phyloP scores from a whole-genome alignment of 1,140 invertebrate genomes.

The Drosophila nasuta region DNA sequence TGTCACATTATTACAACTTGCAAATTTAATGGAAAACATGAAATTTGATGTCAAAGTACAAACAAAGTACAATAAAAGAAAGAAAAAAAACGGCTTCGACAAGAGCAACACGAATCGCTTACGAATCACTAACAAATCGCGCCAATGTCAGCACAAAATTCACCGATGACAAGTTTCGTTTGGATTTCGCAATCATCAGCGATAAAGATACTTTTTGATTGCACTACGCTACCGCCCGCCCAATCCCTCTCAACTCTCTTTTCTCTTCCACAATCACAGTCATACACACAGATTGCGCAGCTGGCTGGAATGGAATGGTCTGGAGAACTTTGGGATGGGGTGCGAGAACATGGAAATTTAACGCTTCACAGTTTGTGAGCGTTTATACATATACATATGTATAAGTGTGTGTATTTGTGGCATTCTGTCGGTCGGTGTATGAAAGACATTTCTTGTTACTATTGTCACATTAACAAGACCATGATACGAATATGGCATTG shows the following conservation, averaged over 20 bases:
- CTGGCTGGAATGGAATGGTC: slow-evolving; percentile 5
- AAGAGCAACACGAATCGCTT: slow-evolving; percentile 37
- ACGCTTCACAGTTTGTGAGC: slow-evolving; percentile 46
- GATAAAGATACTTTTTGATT: slow-evolving; percentile 72
- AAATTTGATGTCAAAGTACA: slow-evolving; percentile 70
- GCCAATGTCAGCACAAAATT: slow-evolving; percentile 72
- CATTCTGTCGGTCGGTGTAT: slow-evolving; percentile 18
- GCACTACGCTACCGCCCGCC: slow-evolving; percentile 23
- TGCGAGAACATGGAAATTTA: slow-evolving; percentile 72
- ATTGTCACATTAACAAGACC: slow-evolving; percentile 48
- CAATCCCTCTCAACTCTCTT: not conserved
- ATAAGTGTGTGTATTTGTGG: slow-evolving; percentile 21
- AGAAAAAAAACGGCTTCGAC: not conserved
- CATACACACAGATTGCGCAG: slow-evolving; percentile 18
- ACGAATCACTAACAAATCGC: slow-evolving; percentile 47
- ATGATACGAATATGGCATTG: slow-evolving; percentile 37
- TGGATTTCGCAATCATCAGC: slow-evolving; percentile 77
- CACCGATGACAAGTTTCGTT: slow-evolving; percentile 78
- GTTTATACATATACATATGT: not conserved
- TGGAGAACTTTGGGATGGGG: not conserved
- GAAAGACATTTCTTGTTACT: slow-evolving; percentile 44
- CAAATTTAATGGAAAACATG: slow-evolving; percentile 82
- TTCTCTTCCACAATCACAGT: slow-evolving; percentile 20
- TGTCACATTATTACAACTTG: slow-evolving; percentile 34
- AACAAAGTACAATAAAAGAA: slow-evolving; percentile 20